Conservation (phyloP, 2,888 invertebrate genomes). For the Slavum lentiscoides region DNA sequence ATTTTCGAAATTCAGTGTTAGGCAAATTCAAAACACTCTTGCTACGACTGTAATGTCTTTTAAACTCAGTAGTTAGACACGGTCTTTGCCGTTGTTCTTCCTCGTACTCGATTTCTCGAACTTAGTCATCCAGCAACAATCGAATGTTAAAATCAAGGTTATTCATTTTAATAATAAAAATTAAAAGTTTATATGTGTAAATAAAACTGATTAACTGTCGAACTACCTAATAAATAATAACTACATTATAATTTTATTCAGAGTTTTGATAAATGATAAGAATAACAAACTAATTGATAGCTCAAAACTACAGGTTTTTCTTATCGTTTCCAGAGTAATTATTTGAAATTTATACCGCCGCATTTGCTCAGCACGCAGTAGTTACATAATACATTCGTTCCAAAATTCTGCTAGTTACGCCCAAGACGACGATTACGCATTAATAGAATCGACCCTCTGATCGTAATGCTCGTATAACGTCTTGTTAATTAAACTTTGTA, state of each 20-base stretch:
- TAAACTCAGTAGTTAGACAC: not conserved
- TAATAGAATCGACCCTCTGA: not conserved
- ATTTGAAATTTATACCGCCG: too few relatives aligned
- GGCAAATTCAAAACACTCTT: not conserved
- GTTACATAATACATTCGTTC: too few relatives aligned
- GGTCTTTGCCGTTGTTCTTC: not conserved
- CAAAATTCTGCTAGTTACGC: not conserved
- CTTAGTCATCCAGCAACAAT: slow-evolving; percentile 10
- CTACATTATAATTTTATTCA: too few relatives aligned
- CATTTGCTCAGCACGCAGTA: too few relatives aligned
- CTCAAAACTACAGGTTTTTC: too few relatives aligned
- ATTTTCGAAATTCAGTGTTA: slow-evolving; percentile 1
- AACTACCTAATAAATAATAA: too few relatives aligned
- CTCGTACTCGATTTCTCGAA: not conserved
- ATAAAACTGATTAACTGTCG: not conserved
- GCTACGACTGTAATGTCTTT: not conserved
- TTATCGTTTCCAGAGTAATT: too few relatives aligned
- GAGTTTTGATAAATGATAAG: too few relatives aligned
- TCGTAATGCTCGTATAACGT: too few relatives aligned
- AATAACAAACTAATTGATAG: too few relatives aligned
- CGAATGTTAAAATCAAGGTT: slow-evolving; percentile 8
- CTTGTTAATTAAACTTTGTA: too few relatives aligned
- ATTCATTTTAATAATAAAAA: slow-evolving; percentile 19
- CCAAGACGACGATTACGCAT: slow-evolving; percentile 2
- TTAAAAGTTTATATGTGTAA: not conserved